Base-by-base conservation (phyloP, 1,140 invertebrate species). In the Arion vulgaris region DNA sequence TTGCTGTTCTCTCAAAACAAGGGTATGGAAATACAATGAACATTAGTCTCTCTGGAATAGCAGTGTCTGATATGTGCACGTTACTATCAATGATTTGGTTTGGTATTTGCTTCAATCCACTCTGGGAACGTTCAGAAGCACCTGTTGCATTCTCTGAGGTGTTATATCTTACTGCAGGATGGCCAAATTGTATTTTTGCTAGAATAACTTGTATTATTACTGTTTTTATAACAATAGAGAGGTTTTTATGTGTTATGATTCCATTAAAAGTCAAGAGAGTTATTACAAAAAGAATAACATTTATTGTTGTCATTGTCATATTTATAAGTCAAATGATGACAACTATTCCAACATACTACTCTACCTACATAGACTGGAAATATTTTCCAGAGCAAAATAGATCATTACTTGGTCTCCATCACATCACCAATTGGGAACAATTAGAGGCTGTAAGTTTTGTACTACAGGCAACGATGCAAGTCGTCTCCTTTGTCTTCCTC, bases 121-220 rank as follows among this genome's bases (percentile, higher is more conserved):
- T 7, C 2, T 66, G n/a, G 62, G 62, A 66, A 17, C 28, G 4
- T 28, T 66, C 62, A 66, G 62, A 32, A 2, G 32, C 62, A 5
- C 28, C 28, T 34, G 17, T 66, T 66, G n/a, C 28, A 4, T 66
- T 66, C 17, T 66, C 62, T 32, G 71, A 72, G n/a, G 17, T 79
- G 1, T 11, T 34, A 7, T 68, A 68, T 23, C 39, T 69, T 4
- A 69, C 62, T 32, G 77, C 28, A 4, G 77, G 41, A 11, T 68
- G 57, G 57, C 66, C 41, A 4, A 32, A 69, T 45, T 28, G 39
- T 38, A 39, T 36, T 34, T 80, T 38, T 39, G 78, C 68, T 26
- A 32, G 78, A n/a, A 80, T 66, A 32, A 71, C 78, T 1, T 34
- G 62, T 26, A 41, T 62, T 62, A 72, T 80, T 9, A 80, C 78